These are phyloP conservation scores for Ascaphus truei DNA, from an alignment of 2,113 vertebrate genomes.

Conservation along the genomic window DNA sequence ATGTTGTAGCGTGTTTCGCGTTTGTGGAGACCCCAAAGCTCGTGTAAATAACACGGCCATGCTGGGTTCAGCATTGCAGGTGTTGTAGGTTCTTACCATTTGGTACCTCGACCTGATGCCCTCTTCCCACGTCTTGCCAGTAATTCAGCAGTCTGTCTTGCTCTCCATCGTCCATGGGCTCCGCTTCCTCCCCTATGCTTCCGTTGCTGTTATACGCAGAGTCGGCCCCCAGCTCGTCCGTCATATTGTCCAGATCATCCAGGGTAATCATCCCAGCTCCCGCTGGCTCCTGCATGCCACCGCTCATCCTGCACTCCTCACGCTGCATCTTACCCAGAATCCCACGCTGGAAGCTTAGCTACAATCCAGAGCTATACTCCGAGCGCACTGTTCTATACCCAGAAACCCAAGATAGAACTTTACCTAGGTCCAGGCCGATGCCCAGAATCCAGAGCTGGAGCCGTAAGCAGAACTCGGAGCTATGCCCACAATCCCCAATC, in stretches of 20 bases:
- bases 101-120: slow-evolving; percentile 81
- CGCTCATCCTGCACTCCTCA: slow-evolving; percentile 64
- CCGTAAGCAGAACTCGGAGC: not conserved
- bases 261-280: slow-evolving; percentile 66
- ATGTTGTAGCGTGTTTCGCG: too few species aligned
- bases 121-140: slow-evolving; percentile 79
- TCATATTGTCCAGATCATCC: slow-evolving; percentile 76
- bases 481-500: not conserved
- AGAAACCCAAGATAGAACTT: not conserved
- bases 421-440: not conserved
- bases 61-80: too few species aligned
- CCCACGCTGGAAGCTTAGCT: not conserved
- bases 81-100: slow-evolving; percentile 64
- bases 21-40: too few species aligned
- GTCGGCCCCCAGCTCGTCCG: slow-evolving; percentile 66
- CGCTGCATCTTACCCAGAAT: slow-evolving; percentile 56
- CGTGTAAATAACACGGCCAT: too few species aligned
- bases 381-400: not conserved
- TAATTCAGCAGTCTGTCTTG: slow-evolving; percentile 71
- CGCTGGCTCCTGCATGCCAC: slow-evolving; percentile 35
- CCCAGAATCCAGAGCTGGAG: not conserved
- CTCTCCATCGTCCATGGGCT: slow-evolving; percentile 60
- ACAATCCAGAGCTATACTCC: not conserved
- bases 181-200: slow-evolving; percentile 59
- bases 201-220: slow-evolving; percentile 59